Evolutionary conservation across 2,113 vertebrate species (phyloP).

Genomic region (Nibea coibor): DNA sequence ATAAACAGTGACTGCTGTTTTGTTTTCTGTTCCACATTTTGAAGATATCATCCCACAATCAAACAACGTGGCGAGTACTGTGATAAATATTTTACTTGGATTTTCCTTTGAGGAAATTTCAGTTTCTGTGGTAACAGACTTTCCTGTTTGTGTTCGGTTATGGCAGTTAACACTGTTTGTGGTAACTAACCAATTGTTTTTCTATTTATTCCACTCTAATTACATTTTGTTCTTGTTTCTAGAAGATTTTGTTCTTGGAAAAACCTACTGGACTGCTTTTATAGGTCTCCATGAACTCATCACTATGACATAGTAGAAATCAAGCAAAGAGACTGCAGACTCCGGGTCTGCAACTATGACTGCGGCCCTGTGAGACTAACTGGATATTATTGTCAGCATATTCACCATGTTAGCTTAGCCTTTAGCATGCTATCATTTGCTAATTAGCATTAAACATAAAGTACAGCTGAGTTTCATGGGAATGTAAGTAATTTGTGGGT

Average conservation of each 20-base stretch:
- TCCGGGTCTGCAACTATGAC: background rate
- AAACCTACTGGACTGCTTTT: background rate
- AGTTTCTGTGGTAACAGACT: background rate
- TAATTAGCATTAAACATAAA: no score
- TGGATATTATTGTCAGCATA: background rate
- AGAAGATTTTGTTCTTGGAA: background rate
- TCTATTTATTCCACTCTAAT: background rate
- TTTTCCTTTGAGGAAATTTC: slow-evolving; percentile 10
- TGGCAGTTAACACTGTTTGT: background rate
- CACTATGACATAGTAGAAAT: slow-evolving; percentile 1
- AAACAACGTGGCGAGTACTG: background rate
- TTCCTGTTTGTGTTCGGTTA: slow-evolving; percentile 1
- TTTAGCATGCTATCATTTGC: background rate
- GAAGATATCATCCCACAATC: slow-evolving; percentile 1
- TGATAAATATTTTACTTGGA: background rate
- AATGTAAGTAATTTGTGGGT: no score
- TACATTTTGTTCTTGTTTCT: background rate
- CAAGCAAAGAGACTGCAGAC: background rate
- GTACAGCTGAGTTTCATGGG: background rate
- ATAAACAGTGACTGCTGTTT: slow-evolving; percentile 10
- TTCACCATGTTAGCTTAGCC: background rate
- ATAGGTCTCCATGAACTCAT: background rate
- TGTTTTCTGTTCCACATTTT: slow-evolving; percentile 22
- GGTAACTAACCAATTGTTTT: background rate
- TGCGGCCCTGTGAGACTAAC: background rate